Conservation (phyloP, 2,797 vertebrate genomes). For the Poeciliopsis gracilis region DNA sequence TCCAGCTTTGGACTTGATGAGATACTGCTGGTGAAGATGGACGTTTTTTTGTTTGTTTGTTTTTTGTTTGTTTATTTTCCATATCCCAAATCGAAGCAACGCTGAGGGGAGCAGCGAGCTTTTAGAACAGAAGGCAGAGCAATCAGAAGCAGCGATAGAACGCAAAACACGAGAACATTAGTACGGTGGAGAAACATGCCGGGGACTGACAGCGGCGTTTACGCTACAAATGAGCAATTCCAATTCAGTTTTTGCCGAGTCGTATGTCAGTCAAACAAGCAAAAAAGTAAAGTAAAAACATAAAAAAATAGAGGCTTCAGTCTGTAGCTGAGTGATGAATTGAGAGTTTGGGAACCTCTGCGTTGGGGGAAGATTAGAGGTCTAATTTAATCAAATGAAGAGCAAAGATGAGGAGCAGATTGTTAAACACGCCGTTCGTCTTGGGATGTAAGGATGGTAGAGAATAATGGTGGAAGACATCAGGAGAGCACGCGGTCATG, state of each 20-base stretch:
- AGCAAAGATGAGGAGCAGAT: neutral
- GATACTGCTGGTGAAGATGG: slow-evolving; percentile 19
- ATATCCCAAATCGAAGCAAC: slow-evolving; percentile 38
- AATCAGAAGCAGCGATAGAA: slow-evolving; percentile 29
- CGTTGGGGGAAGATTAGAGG: neutral
- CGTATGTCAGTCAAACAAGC: neutral
- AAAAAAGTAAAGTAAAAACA: neutral
- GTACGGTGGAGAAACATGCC: slow-evolving; percentile 11
- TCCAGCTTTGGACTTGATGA: neutral
- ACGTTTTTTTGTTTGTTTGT: neutral
- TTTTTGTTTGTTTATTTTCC: neutral
- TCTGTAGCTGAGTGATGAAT: neutral
- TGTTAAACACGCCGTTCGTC: neutral
- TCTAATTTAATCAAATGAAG: neutral
- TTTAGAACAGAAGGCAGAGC: slow-evolving; percentile 37
- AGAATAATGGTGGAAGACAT: neutral
- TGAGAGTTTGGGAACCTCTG: neutral
- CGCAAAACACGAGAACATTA: slow-evolving; percentile 39
- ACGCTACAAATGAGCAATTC: slow-evolving; percentile 31
- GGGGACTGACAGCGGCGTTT: slow-evolving; percentile 18
- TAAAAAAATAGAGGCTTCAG: neutral
- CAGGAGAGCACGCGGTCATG: neutral
- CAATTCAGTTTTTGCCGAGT: slow-evolving; percentile 21
- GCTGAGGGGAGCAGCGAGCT: slow-evolving; percentile 25
- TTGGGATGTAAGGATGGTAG: neutral